phyloP scores from a whole-genome alignment of 2,888 invertebrate species.

The Boloria euphrosyne region DNA sequence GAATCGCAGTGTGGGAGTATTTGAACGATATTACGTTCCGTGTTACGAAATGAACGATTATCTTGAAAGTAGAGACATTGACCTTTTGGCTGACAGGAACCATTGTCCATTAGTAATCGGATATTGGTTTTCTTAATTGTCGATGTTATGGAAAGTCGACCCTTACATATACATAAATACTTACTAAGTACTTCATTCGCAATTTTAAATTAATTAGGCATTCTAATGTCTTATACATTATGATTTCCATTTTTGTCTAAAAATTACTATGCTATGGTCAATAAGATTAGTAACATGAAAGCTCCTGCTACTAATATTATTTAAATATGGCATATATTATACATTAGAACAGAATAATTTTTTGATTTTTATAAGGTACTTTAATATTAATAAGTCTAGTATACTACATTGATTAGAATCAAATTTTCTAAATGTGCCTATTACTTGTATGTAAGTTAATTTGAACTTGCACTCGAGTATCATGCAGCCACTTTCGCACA shows the following conservation, averaged over 20 bases:
- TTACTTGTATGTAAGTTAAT: constrained; percentile 33
- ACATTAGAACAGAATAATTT: too few relatives aligned
- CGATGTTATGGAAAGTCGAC: constrained; percentile 5
- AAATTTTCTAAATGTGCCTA: constrained; percentile 1
- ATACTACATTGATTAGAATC: not conserved
- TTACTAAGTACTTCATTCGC: constrained; percentile 5
- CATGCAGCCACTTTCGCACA: constrained; percentile 48
- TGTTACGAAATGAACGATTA: constrained; percentile 40
- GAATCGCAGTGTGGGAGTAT: constrained; percentile 33
- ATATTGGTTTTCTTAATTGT: constrained; percentile 14
- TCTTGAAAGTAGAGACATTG: constrained; percentile 50
- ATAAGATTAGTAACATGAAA: too few relatives aligned
- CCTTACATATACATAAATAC: not conserved
- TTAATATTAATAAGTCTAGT: not conserved
- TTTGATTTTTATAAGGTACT: too few relatives aligned
- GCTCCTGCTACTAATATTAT: too few relatives aligned
- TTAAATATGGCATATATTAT: too few relatives aligned
- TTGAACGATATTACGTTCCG: constrained; percentile 28
- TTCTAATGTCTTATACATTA: too few relatives aligned
- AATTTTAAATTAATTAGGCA: not conserved
- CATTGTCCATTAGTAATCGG: constrained; percentile 18
- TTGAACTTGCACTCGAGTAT: constrained; percentile 60
- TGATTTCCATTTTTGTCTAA: not conserved
- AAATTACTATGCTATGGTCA: not conserved
- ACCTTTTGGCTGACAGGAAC: constrained; percentile 38